phyloP scores from a whole-genome alignment of 2,797 vertebrate genomes.

The Adrianichthys oophorus region DNA sequence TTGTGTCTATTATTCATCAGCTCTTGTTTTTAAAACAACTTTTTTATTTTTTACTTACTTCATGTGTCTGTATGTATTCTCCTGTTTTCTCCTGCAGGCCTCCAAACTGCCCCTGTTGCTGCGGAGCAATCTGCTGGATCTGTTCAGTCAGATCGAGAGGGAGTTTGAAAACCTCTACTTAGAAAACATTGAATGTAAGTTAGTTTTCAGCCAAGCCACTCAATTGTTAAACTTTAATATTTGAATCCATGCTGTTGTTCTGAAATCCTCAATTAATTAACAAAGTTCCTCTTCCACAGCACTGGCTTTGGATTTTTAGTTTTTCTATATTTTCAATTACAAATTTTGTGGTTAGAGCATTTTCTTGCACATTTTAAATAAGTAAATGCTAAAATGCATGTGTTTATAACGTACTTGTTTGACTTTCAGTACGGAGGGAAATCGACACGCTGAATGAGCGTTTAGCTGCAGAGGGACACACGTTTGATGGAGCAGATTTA shows the following conservation, averaged over 20 bases:
- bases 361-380: background rate
- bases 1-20: no score
- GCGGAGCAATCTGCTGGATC: conserved; percentile 91
- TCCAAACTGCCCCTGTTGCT: conserved; percentile 92
- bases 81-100: conserved; percentile 76
- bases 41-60: no score
- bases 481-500: conserved; percentile 89
- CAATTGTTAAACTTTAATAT: background rate
- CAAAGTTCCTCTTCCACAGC: background rate
- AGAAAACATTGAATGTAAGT: conserved; percentile 96
- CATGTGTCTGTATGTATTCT: background rate
- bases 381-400: background rate
- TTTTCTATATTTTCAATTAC: background rate
- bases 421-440: conserved; percentile 88
- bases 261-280: background rate
- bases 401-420: conserved; percentile 2
- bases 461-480: conserved; percentile 90
- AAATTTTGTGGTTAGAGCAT: background rate
- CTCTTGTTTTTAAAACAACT: no score
- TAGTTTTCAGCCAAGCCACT: background rate
- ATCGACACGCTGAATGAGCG: conserved; percentile 95
- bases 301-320: no score
- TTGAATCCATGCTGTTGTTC: background rate
- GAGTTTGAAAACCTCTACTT: conserved; percentile 98
- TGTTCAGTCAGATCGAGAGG: conserved; percentile 97